Evolutionary conservation across 2,888 invertebrate species (phyloP), one percentile per base, ranked within the genome.

Genomic region (Aphodius sticticus): DNA sequence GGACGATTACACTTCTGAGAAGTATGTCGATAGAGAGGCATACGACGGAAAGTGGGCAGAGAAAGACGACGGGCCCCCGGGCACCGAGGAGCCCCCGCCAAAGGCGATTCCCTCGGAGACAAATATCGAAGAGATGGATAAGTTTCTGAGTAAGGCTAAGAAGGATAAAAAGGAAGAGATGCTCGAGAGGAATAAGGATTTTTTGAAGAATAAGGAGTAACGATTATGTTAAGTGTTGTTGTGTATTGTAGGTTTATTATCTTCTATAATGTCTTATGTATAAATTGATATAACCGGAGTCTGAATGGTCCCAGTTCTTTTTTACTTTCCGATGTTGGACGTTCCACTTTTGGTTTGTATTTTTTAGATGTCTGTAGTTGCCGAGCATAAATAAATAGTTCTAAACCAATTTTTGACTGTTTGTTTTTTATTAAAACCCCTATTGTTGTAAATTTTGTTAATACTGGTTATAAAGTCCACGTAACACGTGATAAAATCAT

Each of bases 41-140:
- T 93, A 92, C 84, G 93, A 92, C 84, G 93, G 93, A 5, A 93
- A 93, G 86, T 93, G 93, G 93, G 92, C 92, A 0, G 93, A 92
- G 79, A 92, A 92, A 53, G 91, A 91, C 80, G 91, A 91, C 6
- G 86, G 83, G 74, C 83, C 81, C 71, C 83, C 80, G 71, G 82
- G 79, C 38, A 79, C 79, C 71, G 75, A 78, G 75, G 76, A 80
- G 16, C 74, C 35, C 53, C 15, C 85, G 87, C 78, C 76, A 71
- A 79, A 81, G 79, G 84, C 84, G 26, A 87, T 88, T 81, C 90
- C 84, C 83, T 84, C 86, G 9, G 88, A 88, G 84, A 87, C 87
- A 38, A 89, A 89, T 83, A 86, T 91, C 77, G 91, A 91, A 80
- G 92, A 92, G 84, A 91, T 92, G 86, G 92, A 92, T 85, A 91